Evolutionary conservation across 2,113 vertebrate species (phyloP), one percentile per base, ranked within the genome.

Genomic region (Drymodes brunneopygia): DNA sequence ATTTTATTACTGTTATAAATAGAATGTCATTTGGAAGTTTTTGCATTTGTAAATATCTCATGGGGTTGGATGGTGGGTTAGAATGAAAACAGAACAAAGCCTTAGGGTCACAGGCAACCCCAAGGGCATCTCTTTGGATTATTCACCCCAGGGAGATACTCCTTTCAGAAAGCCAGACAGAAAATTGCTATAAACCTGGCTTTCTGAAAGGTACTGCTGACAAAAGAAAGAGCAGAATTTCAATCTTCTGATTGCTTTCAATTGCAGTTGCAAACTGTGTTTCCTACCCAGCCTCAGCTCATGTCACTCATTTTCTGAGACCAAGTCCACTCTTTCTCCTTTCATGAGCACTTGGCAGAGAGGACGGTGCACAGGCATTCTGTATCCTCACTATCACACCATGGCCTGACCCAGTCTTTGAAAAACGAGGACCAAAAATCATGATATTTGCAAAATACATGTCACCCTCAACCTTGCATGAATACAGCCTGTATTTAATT

Each of bases 1-100:
- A 83, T 88, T 95, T 94, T 93, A 86, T 93, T 93, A 85, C 75
- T 38, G 25, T 65, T 94, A 90, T 88, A 94, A 90, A 93, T 90
- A 92, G 71, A 94, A 53, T 10, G 83, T 45, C 1, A 83, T 86
- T 93, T 86, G 75, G n/a, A 90, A 73, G 54, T 42, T 93, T 64
- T 81, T 93, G 16, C 36, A 38, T 75, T 82, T 75, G 82, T 94
- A 79, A 88, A 94, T 95, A 72, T 85, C 92, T 82, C 40, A 90
- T 86, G n/a, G 48, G 3, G 2, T 91, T 82, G 79, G 73, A 67
- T 86, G 54, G 24, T 70, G 33, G 70, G 54, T 62, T 83, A 80
- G 79, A 92, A 83, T 66, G 60, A 88, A 90, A 95, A 92, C 47
- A 81, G 88, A 88, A 74, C 15, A 88, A 95, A 94, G 47, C 35